Percentiles rank a stretch among this genome's conserved stretches.
Conservation (phyloP, 2,888 invertebrate species). For the Copidosoma aretas region DNA sequence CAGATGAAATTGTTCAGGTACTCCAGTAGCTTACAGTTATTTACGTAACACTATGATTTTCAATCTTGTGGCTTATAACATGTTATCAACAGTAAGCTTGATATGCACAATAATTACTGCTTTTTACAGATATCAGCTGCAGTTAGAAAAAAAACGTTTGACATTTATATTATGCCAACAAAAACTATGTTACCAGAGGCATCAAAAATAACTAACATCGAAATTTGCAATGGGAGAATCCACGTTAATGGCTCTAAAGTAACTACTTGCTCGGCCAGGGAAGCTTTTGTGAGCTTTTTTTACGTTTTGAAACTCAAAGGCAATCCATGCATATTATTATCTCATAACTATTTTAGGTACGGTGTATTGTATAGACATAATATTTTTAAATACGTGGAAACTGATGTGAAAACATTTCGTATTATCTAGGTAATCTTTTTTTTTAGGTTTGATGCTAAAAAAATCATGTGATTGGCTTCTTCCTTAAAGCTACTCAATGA, state of each 20-base stretch:
- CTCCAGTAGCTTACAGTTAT: too few species aligned
- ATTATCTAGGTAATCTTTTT: neutral
- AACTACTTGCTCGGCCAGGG: neutral
- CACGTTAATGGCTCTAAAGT: neutral
- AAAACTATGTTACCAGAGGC: constrained; percentile 1
- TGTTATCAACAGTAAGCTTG: too few species aligned
- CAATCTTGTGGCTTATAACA: neutral
- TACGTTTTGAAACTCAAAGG: constrained; percentile 5
- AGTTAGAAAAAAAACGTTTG: neutral
- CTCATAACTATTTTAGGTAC: constrained; percentile 6
- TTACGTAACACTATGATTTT: too few species aligned
- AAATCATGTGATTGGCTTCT: neutral
- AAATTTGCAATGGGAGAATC: neutral
- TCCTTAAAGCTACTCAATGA: neutral
- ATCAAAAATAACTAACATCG: neutral
- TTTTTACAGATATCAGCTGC: constrained; percentile 13
- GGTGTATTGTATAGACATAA: neutral
- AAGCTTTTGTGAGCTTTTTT: constrained; percentile 6
- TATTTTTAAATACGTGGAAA: neutral
- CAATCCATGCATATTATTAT: constrained; percentile 7
- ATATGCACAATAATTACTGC: neutral
- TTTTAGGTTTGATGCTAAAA: neutral
- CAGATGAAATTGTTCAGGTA: constrained; percentile 20
- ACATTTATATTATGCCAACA: constrained; percentile 18
- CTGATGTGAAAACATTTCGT: neutral